These are phyloP conservation scores for Tromatobia lineatoria DNA, from an alignment of 2,888 invertebrate species.

Conservation along the genomic window DNA sequence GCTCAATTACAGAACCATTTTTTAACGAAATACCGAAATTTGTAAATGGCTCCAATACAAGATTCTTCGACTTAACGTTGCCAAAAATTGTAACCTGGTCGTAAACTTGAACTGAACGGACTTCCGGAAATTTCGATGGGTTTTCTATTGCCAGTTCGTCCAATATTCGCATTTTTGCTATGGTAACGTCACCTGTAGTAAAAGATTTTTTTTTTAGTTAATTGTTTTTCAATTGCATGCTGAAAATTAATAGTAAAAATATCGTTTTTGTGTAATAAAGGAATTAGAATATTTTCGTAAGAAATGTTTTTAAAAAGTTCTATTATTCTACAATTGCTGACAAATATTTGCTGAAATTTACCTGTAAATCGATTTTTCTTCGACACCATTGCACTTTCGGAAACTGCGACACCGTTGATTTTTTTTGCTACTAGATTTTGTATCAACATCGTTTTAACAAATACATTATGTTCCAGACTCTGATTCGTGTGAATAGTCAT, in stretches of 20 bases:
- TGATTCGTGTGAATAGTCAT: slow-evolving; percentile 77
- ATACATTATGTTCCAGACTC: slow-evolving; percentile 69
- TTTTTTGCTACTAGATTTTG: slow-evolving; percentile 71
- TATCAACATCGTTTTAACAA: slow-evolving; percentile 69
- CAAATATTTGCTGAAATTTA: slow-evolving; percentile 38
- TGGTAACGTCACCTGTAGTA: slow-evolving; percentile 74
- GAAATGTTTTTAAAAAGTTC: not conserved
- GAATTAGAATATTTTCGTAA: not conserved
- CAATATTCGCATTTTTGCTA: slow-evolving; percentile 73
- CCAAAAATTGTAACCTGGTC: slow-evolving; percentile 75
- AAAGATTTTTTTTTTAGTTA: not conserved
- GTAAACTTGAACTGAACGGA: slow-evolving; percentile 75
- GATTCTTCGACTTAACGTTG: slow-evolving; percentile 70
- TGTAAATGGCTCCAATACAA: slow-evolving; percentile 62
- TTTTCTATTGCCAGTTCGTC: slow-evolving; percentile 73
- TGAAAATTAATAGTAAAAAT: not conserved
- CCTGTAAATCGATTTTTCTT: slow-evolving; percentile 78
- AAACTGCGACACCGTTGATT: slow-evolving; percentile 75
- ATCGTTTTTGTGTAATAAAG: not conserved
- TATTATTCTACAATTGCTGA: not conserved
- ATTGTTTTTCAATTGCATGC: no score
- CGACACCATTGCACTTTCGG: slow-evolving; percentile 77
- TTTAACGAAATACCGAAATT: slow-evolving; percentile 2
- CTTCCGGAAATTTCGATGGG: slow-evolving; percentile 48
- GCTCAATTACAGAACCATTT: not conserved